Evolutionary conservation across 2,797 vertebrate species (phyloP), one percentile per base, ranked within the genome.

Genomic region (Antrozous pallidus): DNA sequence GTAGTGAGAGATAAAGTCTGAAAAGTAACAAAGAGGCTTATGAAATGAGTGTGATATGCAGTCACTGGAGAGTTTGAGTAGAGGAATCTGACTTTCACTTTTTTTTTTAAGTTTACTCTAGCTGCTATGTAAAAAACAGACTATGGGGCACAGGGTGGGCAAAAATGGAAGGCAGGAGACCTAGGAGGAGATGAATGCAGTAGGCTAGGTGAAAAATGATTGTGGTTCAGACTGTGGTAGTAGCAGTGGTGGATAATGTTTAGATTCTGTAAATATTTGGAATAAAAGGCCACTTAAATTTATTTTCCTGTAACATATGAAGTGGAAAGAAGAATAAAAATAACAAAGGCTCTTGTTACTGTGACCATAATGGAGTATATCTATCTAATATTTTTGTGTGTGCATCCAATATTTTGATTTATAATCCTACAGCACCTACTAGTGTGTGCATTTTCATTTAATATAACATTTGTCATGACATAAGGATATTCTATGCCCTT

Each of bases 241-340:
- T 11, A 54, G 2, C 63, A 36, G 2, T 20, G 26, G 2, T 33
- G 20, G 38, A 3, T 8, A 17, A 33, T 49, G 10, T 75, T 79
- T 77, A 24, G 58, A 75, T 73, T 83, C 42, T 67, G 67, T 58
- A 33, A 47, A 24, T 54, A 17, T 77, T 63, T 36, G 12, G 28
- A 56, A 40, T 33, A 18, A 82, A 77, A 28, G 14, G 12, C 28
- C 51, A 61, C 10, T 40, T 80, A 47, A 16, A n/a, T 65, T 70
- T 78, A 6, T 70, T 91, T 81, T n/a, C 18, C 6, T 24, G 24
- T 40, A 73, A 61, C 14, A 24, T 56, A n/a, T 20, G 8, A 89
- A 54, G 67, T 67, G n/a, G 11, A 31, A 51, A 56, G 47, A 54
- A 80, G 33, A 93, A 73, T 71, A 38, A 74, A 89, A 86, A 56